Percentiles rank a stretch among this genome's conserved stretches.
These are phyloP conservation scores for Platycheirus rosarum DNA, from an alignment of 2,888 invertebrate species.

Conservation along the genomic window DNA sequence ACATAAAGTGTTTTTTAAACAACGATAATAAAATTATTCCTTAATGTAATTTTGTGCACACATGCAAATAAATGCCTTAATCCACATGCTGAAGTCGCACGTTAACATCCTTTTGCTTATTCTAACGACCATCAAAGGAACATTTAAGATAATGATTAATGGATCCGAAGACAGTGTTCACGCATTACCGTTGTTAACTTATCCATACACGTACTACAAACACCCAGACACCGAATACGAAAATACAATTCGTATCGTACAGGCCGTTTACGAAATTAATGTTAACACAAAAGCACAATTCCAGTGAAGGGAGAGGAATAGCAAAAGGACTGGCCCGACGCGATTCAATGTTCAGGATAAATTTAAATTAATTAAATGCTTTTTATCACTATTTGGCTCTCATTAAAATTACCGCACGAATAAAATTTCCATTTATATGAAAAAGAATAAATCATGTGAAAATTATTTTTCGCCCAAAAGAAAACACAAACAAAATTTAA, in stretches of 20 bases:
- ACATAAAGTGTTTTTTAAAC: background rate
- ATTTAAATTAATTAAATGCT: constrained; percentile 56
- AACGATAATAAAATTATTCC: constrained; percentile 4
- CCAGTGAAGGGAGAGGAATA: no score
- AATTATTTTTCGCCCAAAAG: constrained; percentile 9
- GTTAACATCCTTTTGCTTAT: constrained; percentile 23
- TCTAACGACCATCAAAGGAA: constrained; percentile 35
- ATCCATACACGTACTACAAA: background rate
- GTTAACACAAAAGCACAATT: no score
- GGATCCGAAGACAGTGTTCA: constrained; percentile 19
- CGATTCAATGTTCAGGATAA: constrained; percentile 30
- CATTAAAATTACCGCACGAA: constrained; percentile 45
- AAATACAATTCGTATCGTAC: background rate
- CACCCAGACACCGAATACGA: background rate
- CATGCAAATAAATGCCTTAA: constrained; percentile 16
- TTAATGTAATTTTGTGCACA: background rate
- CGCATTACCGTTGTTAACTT: constrained; percentile 15
- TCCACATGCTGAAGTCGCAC: constrained; percentile 27
- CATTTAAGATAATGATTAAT: constrained; percentile 52
- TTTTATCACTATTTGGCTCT: constrained; percentile 45
- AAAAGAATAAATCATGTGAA: constrained; percentile 50
- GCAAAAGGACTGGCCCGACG: no score
- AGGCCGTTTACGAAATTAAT: constrained; percentile 22
- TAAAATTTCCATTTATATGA: constrained; percentile 51
- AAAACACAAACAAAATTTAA: constrained; percentile 23